Percentiles rank a stretch among this genome's conserved stretches.
Conservation (phyloP, 2,888 invertebrate species). For the Callyntrura guangdongensis region DNA sequence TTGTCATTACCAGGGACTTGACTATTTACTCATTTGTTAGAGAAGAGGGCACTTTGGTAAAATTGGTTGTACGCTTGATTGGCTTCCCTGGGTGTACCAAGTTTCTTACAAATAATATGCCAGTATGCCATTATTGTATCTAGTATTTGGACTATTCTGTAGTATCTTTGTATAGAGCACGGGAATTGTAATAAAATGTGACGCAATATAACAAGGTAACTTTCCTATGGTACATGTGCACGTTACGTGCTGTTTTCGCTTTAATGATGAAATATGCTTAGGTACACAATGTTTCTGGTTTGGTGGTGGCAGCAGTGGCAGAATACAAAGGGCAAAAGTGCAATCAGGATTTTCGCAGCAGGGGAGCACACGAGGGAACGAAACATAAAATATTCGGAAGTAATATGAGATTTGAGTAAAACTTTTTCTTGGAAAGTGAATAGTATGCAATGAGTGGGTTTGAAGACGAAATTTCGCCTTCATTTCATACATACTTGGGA, state of each 20-base stretch:
- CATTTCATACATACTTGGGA: conserved; percentile 47
- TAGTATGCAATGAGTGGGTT: neutral
- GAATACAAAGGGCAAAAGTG: conserved; percentile 57
- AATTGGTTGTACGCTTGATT: conserved; percentile 69
- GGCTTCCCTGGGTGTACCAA: conserved; percentile 18
- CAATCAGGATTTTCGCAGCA: conserved; percentile 66
- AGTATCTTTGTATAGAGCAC: neutral
- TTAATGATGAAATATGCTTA: conserved; percentile 8
- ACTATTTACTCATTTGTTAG: conserved; percentile 12
- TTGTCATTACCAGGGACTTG: conserved; percentile 37
- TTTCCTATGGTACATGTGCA: neutral
- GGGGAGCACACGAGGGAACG: neutral
- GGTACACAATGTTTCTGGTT: neutral
- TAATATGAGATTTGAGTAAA: conserved; percentile 18
- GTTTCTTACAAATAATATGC: neutral
- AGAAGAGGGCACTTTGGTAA: conserved; percentile 62
- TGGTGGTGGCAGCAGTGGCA: neutral
- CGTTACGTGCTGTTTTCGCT: neutral
- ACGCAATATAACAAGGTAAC: neutral
- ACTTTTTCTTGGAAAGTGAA: conserved; percentile 11
- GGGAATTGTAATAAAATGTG: neutral
- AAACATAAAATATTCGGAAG: conserved; percentile 33
- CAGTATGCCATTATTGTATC: neutral
- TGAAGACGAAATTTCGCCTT: conserved; percentile 21
- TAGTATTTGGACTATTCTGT: neutral